Percentiles rank a stretch among this genome's conserved stretches.
Conservation (phyloP, 2,888 invertebrate genomes). For the Eulithis prunata region DNA sequence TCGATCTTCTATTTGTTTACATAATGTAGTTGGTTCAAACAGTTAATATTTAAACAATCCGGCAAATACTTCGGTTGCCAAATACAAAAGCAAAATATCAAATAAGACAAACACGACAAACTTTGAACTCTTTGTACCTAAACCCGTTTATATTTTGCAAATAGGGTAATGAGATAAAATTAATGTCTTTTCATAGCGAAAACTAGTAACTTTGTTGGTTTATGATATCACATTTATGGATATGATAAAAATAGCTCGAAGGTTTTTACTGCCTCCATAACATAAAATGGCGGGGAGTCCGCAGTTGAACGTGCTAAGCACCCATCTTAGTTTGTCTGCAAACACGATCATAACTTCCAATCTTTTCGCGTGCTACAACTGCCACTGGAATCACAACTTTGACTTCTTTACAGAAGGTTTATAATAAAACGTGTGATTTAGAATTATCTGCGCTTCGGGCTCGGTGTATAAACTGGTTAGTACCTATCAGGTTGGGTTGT, state of each 20-base stretch:
- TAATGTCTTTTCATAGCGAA: constrained; percentile 20
- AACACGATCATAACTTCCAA: constrained; percentile 36
- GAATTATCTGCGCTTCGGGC: constrained; percentile 26
- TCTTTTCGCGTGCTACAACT: constrained; percentile 29
- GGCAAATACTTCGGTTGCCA: not conserved
- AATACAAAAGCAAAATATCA: not conserved
- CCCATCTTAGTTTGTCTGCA: constrained; percentile 37
- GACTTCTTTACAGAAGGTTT: constrained; percentile 21
- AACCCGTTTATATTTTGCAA: not conserved
- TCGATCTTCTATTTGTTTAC: not conserved
- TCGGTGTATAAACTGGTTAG: constrained; percentile 50
- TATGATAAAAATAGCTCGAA: constrained; percentile 34
- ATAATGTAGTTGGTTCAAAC: not conserved
- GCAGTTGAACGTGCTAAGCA: constrained; percentile 38
- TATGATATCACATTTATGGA: constrained; percentile 30
- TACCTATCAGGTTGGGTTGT: constrained; percentile 48
- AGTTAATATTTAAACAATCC: not conserved
- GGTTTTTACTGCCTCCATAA: constrained; percentile 37
- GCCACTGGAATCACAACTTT: constrained; percentile 24
- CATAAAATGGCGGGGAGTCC: constrained; percentile 35
- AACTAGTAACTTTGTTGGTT: constrained; percentile 31
- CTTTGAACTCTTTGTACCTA: constrained; percentile 2
- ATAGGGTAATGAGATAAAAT: constrained; percentile 20
- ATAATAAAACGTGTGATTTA: constrained; percentile 18
- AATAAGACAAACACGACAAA: constrained; percentile 1